These are phyloP conservation scores for Sitobion miscanthi DNA, from an alignment of 1,140 invertebrate species.

Conservation along the genomic window DNA sequence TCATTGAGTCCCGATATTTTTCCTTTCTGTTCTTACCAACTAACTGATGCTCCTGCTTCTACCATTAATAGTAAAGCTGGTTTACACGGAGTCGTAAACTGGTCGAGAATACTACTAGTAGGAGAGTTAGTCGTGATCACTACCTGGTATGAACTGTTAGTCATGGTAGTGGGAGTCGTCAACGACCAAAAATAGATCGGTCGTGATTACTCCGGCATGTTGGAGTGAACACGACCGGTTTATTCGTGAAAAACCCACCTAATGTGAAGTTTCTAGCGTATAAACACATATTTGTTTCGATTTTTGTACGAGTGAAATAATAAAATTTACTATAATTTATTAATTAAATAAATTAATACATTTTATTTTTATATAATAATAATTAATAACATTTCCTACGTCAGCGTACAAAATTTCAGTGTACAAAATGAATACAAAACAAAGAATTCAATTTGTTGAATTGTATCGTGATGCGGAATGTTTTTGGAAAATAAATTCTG, in stretches of 20 bases:
- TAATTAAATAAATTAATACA: no score
- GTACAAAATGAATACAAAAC: background rate
- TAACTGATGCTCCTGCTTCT: no score
- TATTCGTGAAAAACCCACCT: slow-evolving; percentile 9
- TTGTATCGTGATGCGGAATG: background rate
- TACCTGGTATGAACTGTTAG: background rate
- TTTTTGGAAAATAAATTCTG: no score
- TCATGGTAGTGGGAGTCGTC: background rate
- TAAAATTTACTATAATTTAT: background rate
- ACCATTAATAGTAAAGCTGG: background rate
- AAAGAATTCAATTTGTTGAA: background rate
- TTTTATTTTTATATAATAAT: no score
- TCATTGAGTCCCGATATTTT: no score
- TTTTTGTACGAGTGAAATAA: slow-evolving; percentile 35
- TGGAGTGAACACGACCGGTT: slow-evolving; percentile 29
- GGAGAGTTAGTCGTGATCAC: background rate
- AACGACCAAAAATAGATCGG: slow-evolving; percentile 25
- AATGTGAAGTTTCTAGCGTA: background rate
- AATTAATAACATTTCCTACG: background rate
- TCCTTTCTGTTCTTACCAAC: no score
- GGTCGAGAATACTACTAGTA: slow-evolving; percentile 7
- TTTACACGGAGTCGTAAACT: background rate
- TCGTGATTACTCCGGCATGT: slow-evolving; percentile 19
- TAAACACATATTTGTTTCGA: background rate
- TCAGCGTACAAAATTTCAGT: background rate